Base-by-base conservation (phyloP, 1,140 invertebrate species). In the Cydia splendana region DNA sequence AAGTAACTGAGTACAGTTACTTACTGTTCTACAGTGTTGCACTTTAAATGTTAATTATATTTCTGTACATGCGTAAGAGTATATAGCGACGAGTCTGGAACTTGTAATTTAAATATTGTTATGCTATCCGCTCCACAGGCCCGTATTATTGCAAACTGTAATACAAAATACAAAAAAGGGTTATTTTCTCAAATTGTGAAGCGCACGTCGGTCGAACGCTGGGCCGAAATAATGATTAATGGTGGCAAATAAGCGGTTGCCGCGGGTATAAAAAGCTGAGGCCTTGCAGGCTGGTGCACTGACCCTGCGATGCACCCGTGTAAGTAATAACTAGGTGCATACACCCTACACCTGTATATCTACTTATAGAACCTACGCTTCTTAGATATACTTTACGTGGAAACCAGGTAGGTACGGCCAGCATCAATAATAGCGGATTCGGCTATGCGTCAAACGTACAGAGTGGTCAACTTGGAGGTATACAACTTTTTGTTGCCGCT, bases 181-280 rank as follows among this genome's bases (percentile, higher is more conserved):
- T 91, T 91, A 91, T 91, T 90, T 91, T 91, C 88, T 89, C 84
- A 92, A 91, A 91, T 91, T 89, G 88, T 87, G 80, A 84, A 80
- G 82, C 81, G 77, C 81, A 82, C 82, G 77, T 79, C 76, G 78
- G 83, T 84, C 84, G 85, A 85, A 76, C 75, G 85, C 78, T 86
- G 87, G 86, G 83, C 87, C 90, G 84, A 91, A 92, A 91, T 93
- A 91, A 93, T 93, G 91, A 93, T 93, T 92, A 88, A 93, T 93
- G 91, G 87, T 91, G 81, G 85, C 84, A 92, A 93, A 93, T 93
- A 92, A 92, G 88, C 91, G 90, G 91, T 88, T 92, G 87, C 78
- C 62, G 84, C 75, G 77, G 76, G 76, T 79, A 86, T 82, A 91
- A 90, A 92, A 91, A 89, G 84, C 83, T 79, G 75, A 78, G 75